These are phyloP conservation scores for Caenorhabditis sp. DNA, from an alignment of 2,888 invertebrate species.

Conservation along the genomic window DNA sequence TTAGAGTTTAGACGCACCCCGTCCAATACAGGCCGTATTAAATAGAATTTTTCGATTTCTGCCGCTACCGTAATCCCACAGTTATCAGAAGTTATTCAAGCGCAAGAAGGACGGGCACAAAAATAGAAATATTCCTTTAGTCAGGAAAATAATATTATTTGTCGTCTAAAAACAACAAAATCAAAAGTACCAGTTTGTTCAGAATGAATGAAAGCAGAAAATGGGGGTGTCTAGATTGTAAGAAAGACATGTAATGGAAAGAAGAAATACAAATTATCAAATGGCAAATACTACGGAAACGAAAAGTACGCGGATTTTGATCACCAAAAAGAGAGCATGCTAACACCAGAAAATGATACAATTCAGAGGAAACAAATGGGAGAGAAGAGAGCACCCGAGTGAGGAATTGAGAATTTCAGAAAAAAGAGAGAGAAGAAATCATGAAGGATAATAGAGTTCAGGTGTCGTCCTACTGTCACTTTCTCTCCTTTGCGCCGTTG, in stretches of 20 bases:
- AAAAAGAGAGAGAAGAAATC: not conserved
- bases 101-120: too few relatives aligned
- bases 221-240: not conserved
- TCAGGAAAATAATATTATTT: not conserved
- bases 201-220: slow-evolving; percentile 32
- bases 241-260: slow-evolving; percentile 23
- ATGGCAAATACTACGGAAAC: slow-evolving; percentile 51
- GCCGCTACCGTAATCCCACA: too few relatives aligned
- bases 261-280: slow-evolving; percentile 41
- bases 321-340: slow-evolving; percentile 34
- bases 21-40: too few relatives aligned
- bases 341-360: slow-evolving; percentile 33
- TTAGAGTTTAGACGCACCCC: too few relatives aligned
- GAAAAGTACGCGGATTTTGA: slow-evolving; percentile 42
- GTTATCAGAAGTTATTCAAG: too few relatives aligned
- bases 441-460: slow-evolving; percentile 60
- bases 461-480: slow-evolving; percentile 33
- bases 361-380: slow-evolving; percentile 36
- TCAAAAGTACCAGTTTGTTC: slow-evolving; percentile 47
- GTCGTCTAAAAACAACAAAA: not conserved
- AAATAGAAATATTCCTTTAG: too few relatives aligned
- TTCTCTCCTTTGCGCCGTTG: slow-evolving; percentile 43
- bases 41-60: too few relatives aligned
- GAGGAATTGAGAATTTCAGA: slow-evolving; percentile 7
- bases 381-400: slow-evolving; percentile 29